Base-by-base conservation (phyloP, 2,888 invertebrate genomes). In the Conus canariensis region DNA sequence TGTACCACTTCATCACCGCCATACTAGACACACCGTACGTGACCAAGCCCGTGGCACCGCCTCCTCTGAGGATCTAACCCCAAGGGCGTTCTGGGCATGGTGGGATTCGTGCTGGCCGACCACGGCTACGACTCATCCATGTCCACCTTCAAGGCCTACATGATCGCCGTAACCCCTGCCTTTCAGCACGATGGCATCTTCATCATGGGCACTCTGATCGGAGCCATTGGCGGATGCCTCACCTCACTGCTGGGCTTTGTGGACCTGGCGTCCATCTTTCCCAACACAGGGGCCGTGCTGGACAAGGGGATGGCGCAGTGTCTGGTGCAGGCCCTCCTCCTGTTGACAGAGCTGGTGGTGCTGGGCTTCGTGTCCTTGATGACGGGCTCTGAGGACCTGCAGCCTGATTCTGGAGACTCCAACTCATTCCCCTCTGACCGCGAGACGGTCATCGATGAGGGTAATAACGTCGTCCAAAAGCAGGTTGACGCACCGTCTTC, bases 51-150 rank as follows among this genome's bases (percentile, higher is more conserved):
- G 45, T 45, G 45, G 45, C n/a, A 10, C 59, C n/a, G 9, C 59
- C 56, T 30, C 56, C n/a, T 1, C 58, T 7, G n/a, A n/a, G 12
- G 16, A 10, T 14, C 45, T 80, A 45, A 5, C 45, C 80, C 80
- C 16, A 5, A 74, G 70, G 89, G 59, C n/a, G 56, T 89, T 19
- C 25, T 89, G 56, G 89, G 89, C 25, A 77, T 89, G 30, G 8
- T 77, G 8, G 77, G 89, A 12, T 89, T 89, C 74, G 60, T 70
- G n/a, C 70, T 85, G 16, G 9, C 77, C 0, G 89, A 89, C 16
- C 60, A 74, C 30, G 89, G 89, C 89, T 85, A 89, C 59, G 89
- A 89, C 60, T 85, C 89, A 19, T 85, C 85, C 85, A 59, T 74
- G 25, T 85, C 85, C 89, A 89, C 89, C 4, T 12, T 85, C 58